phyloP scores from a whole-genome alignment of 2,888 invertebrate species.

The Tryphoninae sp. region DNA sequence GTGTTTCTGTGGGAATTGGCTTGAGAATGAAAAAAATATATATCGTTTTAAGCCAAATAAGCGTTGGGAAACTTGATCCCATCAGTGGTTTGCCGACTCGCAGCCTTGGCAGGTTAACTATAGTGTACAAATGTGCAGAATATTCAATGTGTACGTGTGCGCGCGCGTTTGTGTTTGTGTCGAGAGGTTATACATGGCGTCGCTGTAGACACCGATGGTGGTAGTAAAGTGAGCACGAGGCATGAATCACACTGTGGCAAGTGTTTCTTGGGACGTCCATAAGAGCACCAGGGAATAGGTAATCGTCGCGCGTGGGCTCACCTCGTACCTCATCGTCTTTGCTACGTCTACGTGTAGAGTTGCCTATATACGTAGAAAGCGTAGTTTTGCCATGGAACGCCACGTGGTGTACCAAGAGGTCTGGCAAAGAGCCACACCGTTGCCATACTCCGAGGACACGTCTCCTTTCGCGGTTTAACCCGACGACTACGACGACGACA shows the following conservation, averaged over 20 bases:
- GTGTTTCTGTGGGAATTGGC: background rate
- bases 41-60: conserved; percentile 47
- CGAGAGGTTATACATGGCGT: conserved; percentile 2
- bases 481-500: conserved; percentile 6
- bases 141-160: background rate
- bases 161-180: background rate
- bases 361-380: conserved; percentile 5
- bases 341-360: conserved; percentile 14
- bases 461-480: conserved; percentile 42
- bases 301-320: conserved; percentile 42
- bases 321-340: background rate
- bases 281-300: conserved; percentile 32
- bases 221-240: conserved; percentile 31
- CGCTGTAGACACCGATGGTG: background rate
- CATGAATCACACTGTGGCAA: conserved; percentile 59
- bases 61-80: conserved; percentile 24
- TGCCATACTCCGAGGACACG: conserved; percentile 21
- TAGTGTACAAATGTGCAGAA: conserved; percentile 13
- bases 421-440: conserved; percentile 26
- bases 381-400: conserved; percentile 36
- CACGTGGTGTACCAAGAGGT: conserved; percentile 3
- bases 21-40: conserved; percentile 3
- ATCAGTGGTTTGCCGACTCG: conserved; percentile 8
- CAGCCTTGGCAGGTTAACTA: conserved; percentile 30
- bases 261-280: conserved; percentile 45